phyloP scores from a whole-genome alignment of 2,797 vertebrate species.

The Catamblyrhynchus diadema region DNA sequence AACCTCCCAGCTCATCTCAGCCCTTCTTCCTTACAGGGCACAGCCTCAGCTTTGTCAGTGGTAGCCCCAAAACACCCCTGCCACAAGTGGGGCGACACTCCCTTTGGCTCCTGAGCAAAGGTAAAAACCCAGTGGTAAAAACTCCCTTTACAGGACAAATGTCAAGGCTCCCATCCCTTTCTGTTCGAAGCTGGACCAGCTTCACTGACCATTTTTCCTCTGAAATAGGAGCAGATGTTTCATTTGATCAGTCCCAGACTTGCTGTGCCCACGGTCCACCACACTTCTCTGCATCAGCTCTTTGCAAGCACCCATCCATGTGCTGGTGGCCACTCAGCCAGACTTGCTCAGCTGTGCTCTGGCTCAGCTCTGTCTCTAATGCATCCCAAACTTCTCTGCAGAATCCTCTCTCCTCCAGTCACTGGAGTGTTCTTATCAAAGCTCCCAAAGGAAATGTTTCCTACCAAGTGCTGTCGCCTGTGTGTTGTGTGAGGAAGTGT shows the following conservation, averaged over 20 bases:
- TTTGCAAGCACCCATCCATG: background rate
- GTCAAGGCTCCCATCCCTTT: background rate
- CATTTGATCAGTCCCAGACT: background rate
- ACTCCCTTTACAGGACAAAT: background rate
- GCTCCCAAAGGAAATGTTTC: background rate
- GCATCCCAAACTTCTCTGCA: background rate
- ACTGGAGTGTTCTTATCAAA: background rate
- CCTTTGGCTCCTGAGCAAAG: background rate
- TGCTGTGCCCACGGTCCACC: background rate
- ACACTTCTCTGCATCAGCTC: background rate
- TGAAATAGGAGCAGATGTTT: background rate
- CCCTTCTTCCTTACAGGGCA: background rate
- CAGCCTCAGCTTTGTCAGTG: background rate
- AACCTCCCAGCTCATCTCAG: background rate
- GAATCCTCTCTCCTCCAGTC: background rate
- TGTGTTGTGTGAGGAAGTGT: background rate
- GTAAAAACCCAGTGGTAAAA: background rate
- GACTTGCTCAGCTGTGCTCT: background rate
- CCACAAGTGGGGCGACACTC: background rate
- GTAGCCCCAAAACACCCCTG: background rate
- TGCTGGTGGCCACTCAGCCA: background rate
- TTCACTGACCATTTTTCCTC: background rate
- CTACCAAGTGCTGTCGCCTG: background rate
- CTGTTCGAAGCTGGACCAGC: background rate
- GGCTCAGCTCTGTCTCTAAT: fast-evolving